Evolutionary conservation across 2,113 vertebrate genomes (phyloP).

Genomic region (Lepus timidus): DNA sequence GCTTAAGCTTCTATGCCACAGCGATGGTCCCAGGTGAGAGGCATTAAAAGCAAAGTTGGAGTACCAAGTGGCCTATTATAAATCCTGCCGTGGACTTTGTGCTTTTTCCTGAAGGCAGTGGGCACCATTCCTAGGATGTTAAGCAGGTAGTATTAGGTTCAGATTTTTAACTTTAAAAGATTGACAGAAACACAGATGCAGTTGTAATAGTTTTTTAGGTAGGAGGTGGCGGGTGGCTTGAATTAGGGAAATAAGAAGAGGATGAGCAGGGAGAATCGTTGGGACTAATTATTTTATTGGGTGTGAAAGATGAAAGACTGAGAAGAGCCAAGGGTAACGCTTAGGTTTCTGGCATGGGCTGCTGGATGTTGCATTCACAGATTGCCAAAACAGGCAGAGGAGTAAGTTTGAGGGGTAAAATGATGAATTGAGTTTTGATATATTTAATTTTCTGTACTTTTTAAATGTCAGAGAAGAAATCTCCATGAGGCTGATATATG

Average conservation of each 20-base stretch:
- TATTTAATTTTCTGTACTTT: background rate
- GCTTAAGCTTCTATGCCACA: too few species aligned
- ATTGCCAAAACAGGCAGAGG: background rate
- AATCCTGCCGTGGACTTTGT: constrained; percentile 5
- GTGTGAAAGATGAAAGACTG: background rate
- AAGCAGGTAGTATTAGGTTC: background rate
- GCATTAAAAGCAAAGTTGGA: constrained; percentile 1
- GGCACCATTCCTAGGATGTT: background rate
- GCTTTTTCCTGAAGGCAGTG: background rate
- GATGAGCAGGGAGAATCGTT: background rate
- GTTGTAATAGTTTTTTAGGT: background rate
- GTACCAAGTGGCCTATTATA: background rate
- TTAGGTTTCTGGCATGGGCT: background rate
- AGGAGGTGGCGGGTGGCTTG: background rate
- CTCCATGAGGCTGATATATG: background rate
- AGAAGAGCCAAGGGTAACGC: background rate
- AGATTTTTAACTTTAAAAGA: constrained; percentile 11
- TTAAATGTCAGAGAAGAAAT: constrained; percentile 38
- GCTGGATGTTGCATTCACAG: background rate
- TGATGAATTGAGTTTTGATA: constrained; percentile 8
- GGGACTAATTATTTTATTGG: background rate
- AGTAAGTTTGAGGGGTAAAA: background rate
- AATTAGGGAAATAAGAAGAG: background rate
- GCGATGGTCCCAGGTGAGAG: background rate
- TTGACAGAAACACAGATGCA: background rate